A percentile compares a stretch with the other conserved stretches of the same genome.
Evolutionary conservation across 2,113 vertebrate species (phyloP).

Genomic region (Pseudorhombus dupliciocellatus): DNA sequence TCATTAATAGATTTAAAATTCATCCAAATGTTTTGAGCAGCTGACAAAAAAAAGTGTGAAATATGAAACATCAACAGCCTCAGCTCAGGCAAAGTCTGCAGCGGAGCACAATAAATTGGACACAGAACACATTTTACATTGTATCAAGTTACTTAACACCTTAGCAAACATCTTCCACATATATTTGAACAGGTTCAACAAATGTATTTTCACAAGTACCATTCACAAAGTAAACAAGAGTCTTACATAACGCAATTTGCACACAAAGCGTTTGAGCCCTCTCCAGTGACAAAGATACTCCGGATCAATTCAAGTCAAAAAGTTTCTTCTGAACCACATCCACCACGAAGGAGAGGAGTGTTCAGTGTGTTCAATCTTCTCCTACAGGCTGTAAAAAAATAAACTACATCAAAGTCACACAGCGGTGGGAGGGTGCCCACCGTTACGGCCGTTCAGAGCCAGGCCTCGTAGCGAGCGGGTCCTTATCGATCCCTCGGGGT

Average conservation of each 20-base stretch:
- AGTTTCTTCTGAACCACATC: slow-evolving; percentile 43
- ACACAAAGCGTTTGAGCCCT: slow-evolving; percentile 65
- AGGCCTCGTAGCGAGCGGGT: slow-evolving; percentile 81
- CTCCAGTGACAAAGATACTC: slow-evolving; percentile 36
- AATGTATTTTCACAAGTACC: slow-evolving; percentile 53
- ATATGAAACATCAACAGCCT: not conserved
- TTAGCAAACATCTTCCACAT: slow-evolving; percentile 52
- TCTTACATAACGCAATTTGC: slow-evolving; percentile 51
- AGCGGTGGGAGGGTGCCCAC: slow-evolving; percentile 83
- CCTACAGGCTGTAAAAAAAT: slow-evolving; percentile 7
- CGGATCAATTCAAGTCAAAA: slow-evolving; percentile 49
- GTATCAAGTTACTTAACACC: slow-evolving; percentile 44
- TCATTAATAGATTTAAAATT: slow-evolving; percentile 10
- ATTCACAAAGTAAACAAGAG: slow-evolving; percentile 50
- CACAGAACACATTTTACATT: slow-evolving; percentile 50
- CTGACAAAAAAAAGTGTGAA: slow-evolving; percentile 18
- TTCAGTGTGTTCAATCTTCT: slow-evolving; percentile 10
- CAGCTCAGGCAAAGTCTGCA: slow-evolving; percentile 1
- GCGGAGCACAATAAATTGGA: slow-evolving; percentile 21
- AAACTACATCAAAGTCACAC: slow-evolving; percentile 73
- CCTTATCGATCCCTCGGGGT: slow-evolving; percentile 86
- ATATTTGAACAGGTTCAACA: slow-evolving; percentile 43
- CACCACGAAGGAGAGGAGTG: slow-evolving; percentile 22
- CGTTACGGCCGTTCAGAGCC: slow-evolving; percentile 80
- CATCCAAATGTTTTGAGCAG: slow-evolving; percentile 29